Conservation (phyloP, 2,113 vertebrate genomes). For the Ovibos moschatus region DNA sequence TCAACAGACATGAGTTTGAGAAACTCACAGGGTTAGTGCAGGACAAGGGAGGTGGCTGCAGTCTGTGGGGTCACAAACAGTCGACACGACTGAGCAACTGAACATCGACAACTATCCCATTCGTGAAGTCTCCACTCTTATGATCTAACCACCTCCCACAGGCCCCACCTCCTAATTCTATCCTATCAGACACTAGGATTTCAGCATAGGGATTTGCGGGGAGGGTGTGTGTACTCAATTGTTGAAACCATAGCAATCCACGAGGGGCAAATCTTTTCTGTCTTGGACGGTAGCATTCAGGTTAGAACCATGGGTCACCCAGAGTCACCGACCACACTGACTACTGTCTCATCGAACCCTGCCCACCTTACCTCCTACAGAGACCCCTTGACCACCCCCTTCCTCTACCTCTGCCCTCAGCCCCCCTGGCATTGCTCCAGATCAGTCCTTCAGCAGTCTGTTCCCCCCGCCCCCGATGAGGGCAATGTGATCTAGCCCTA, state of each 20-base stretch:
- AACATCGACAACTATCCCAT: neutral
- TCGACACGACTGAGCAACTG: neutral
- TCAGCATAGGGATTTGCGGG: neutral
- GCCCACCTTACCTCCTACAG: neutral
- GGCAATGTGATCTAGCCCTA: no score
- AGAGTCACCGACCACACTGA: neutral
- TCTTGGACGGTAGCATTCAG: neutral
- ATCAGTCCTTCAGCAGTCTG: neutral
- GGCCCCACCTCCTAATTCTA: neutral
- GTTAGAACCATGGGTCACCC: neutral
- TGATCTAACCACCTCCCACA: neutral
- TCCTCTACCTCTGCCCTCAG: neutral
- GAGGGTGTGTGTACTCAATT: neutral
- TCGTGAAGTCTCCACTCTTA: no score
- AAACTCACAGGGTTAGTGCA: neutral
- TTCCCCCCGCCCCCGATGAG: neutral
- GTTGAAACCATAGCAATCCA: neutral
- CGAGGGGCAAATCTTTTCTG: neutral
- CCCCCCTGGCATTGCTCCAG: neutral
- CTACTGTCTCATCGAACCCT: rapidly evolving
- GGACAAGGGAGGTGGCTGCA: neutral
- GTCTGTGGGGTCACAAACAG: neutral
- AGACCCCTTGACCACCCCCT: rapidly evolving
- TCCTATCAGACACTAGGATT: neutral
- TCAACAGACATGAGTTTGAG: neutral